Percentiles rank a stretch among this genome's conserved stretches.
phyloP scores from a whole-genome alignment of 2,113 vertebrate species.

The Anarhynchus alexandrinus region DNA sequence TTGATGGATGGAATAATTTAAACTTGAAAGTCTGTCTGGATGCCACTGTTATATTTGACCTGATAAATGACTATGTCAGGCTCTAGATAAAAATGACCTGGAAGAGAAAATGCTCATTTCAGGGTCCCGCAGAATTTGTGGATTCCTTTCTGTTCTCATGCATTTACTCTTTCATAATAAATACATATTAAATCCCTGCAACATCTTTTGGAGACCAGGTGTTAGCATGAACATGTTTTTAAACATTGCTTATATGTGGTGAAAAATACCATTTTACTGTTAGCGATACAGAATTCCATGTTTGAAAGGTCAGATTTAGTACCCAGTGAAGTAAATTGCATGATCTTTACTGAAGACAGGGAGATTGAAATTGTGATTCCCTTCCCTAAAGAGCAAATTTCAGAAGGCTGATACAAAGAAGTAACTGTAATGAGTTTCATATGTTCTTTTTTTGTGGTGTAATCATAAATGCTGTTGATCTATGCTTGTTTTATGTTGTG shows the following conservation, averaged over 20 bases:
- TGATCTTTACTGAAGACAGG: background rate
- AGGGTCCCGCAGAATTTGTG: background rate
- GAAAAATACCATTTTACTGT: background rate
- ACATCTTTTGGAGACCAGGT: background rate
- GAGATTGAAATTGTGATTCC: background rate
- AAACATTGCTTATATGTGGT: background rate
- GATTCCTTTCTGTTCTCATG: background rate
- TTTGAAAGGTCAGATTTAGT: background rate
- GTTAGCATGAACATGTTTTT: background rate
- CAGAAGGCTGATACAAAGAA: background rate
- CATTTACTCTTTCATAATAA: background rate
- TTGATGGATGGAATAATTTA: background rate
- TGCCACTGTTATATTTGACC: background rate
- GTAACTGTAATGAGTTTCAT: background rate
- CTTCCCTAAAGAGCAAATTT: background rate
- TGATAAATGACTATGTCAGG: background rate
- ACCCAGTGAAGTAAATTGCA: background rate
- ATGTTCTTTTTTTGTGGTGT: background rate
- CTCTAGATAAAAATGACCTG: background rate
- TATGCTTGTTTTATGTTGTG: background rate
- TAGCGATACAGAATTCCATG: rapidly evolving
- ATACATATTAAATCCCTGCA: background rate
- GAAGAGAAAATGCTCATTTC: background rate
- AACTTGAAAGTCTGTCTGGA: background rate
- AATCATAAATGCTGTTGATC: background rate